Evolutionary conservation across 2,797 vertebrate species (phyloP).

Genomic region (Manis javanica): DNA sequence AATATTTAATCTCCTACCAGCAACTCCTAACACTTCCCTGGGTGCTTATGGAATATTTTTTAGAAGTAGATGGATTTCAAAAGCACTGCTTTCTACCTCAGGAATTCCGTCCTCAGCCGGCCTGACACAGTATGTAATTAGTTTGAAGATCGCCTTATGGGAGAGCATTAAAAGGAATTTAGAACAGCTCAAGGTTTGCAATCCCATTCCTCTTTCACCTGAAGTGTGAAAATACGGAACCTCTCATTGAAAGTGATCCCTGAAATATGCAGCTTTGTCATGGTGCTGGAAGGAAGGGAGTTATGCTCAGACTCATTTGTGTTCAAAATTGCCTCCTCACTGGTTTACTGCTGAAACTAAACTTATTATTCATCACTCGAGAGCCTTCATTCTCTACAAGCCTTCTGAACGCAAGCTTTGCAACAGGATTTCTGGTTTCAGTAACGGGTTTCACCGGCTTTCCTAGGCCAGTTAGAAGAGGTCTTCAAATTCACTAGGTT

Average conservation of each 20-base stretch:
- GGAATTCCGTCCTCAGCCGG: not conserved
- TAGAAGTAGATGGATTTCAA: not conserved
- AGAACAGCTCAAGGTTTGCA: not conserved
- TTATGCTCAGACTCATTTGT: not conserved
- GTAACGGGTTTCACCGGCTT: not conserved
- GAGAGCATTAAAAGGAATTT: slow-evolving; percentile 1
- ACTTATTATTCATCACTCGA: not conserved
- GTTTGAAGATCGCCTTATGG: not conserved
- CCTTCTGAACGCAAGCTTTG: not conserved
- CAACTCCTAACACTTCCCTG: not conserved
- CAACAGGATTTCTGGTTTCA: not conserved
- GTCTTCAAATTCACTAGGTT: not conserved
- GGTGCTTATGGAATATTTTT: not conserved
- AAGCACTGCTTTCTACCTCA: not conserved
- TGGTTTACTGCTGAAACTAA: not conserved
- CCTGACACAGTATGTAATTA: not conserved
- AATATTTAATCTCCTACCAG: not conserved
- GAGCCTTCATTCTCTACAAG: not conserved
- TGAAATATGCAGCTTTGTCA: not conserved
- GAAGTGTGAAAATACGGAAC: not conserved
- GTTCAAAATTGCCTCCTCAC: not conserved
- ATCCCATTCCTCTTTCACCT: not conserved
- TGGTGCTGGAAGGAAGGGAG: not conserved
- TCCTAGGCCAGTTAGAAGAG: not conserved
- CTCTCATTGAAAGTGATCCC: not conserved